phyloP scores from a whole-genome alignment of 2,113 vertebrate genomes.

The Neoarius graeffei region DNA sequence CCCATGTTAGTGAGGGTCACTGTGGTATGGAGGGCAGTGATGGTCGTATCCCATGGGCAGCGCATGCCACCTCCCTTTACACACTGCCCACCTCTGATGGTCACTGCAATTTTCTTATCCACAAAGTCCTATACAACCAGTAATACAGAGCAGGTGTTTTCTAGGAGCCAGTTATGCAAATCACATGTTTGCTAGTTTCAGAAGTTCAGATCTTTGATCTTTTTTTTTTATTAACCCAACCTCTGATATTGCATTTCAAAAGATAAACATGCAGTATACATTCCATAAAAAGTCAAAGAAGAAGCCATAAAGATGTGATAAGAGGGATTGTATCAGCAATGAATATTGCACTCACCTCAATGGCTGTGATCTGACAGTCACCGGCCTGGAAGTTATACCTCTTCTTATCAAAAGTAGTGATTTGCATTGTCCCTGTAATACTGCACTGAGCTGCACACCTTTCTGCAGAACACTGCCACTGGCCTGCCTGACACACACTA shows the following conservation, averaged over 20 bases:
- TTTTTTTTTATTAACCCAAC: neutral
- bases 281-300: neutral
- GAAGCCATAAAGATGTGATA: constrained; percentile 22
- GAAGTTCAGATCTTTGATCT: neutral
- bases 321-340: neutral
- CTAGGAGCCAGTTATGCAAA: neutral
- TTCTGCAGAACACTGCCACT: constrained; percentile 80
- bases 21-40: constrained; percentile 70
- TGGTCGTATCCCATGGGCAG: constrained; percentile 74
- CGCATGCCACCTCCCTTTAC: constrained; percentile 51
- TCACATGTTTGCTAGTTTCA: constrained; percentile 5
- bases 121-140: constrained; percentile 75
- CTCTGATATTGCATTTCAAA: neutral
- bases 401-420: constrained; percentile 83
- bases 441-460: constrained; percentile 79
- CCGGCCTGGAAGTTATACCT: constrained; percentile 75
- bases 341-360: constrained; percentile 77
- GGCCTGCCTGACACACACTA: constrained; percentile 80
- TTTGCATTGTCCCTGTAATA: constrained; percentile 78
- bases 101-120: constrained; percentile 76
- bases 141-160: neutral
- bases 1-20: constrained; percentile 79
- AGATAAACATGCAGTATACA: neutral
- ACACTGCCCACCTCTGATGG: constrained; percentile 68
- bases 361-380: constrained; percentile 74